phyloP scores from a whole-genome alignment of 2,113 vertebrate species.

The Atlantisia rogersi region DNA sequence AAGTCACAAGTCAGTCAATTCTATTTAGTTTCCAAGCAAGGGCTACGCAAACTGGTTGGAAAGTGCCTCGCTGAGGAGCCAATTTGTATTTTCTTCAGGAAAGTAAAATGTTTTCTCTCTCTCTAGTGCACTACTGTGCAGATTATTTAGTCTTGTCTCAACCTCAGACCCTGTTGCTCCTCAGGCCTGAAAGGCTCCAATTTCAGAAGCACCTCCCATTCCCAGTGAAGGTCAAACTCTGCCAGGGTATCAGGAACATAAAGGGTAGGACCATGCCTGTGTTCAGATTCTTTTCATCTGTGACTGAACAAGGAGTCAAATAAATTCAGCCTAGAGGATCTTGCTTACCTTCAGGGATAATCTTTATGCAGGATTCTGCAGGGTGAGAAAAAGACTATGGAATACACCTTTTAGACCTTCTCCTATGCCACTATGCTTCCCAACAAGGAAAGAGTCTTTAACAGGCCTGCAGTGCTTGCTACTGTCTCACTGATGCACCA shows the following conservation, averaged over 20 bases:
- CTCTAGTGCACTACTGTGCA: neutral
- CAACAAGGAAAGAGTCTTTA: neutral
- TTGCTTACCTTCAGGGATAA: neutral
- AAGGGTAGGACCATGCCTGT: neutral
- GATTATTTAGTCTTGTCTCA: neutral
- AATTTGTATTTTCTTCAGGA: conserved; percentile 16
- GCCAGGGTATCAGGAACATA: neutral
- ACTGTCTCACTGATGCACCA: neutral
- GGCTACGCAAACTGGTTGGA: conserved; percentile 75
- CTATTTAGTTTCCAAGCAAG: conserved; percentile 81
- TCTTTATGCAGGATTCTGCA: neutral
- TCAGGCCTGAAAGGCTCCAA: neutral
- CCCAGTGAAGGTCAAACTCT: neutral
- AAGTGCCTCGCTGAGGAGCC: conserved; percentile 74
- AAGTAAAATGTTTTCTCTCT: neutral
- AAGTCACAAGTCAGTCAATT: conserved; percentile 86
- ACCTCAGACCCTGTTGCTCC: neutral
- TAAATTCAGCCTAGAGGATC: neutral
- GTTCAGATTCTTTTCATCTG: neutral
- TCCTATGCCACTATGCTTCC: neutral
- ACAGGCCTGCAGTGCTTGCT: neutral
- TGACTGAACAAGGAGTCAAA: neutral
- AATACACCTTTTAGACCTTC: neutral
- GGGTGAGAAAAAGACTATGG: neutral
- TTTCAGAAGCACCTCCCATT: neutral